Evolutionary conservation across 2,113 vertebrate species (phyloP), one percentile per base, ranked within the genome.

Genomic region (Xiphophorus couchianus): DNA sequence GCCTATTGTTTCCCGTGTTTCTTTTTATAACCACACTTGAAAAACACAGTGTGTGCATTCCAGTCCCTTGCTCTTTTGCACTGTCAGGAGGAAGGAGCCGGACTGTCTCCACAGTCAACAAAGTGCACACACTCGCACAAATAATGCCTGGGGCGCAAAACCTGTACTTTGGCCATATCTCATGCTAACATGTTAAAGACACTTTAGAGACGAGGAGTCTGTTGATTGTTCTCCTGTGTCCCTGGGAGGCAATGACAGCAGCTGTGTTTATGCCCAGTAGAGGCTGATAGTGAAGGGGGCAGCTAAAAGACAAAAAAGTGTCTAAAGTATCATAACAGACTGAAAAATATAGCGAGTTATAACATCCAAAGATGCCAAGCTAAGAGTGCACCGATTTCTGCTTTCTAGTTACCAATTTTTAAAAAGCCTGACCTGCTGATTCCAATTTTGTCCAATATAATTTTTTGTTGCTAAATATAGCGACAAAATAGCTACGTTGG

Each of bases 31-130:
- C 82, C 62, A 33, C 67, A 48, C 74, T 82, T 51, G 29, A 44
- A 42, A 79, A 69, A 79, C 84, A 71, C 25, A 78, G 67, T 72
- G 69, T 83, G 67, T 78, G 75, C 84, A 84, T 88, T 86, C 85
- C 80, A 69, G 66, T 51, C 25, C n/a, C 25, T 73, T 71, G 82
- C 87, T 90, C 84, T 78, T 86, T 73, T 84, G 84, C 84, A 75
- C 73, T 25, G 80, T 87, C 81, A 85, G 76, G 73, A 77, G 88
- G 89, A 92, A 89, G 89, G 91, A 91, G 90, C 77, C 90, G 78
- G 82, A 64, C 77, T 81, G 89, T 90, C 90, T 91, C 84, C 72
- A 14, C 44, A 27, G 22, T 64, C 73, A 42, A 11, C 81, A 72
- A 28, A 27, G 48, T 3, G 71, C 83, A 68, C 68, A 61, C 35